phyloP scores from a whole-genome alignment of 2,888 invertebrate genomes.

The Pilophorus perplexus region DNA sequence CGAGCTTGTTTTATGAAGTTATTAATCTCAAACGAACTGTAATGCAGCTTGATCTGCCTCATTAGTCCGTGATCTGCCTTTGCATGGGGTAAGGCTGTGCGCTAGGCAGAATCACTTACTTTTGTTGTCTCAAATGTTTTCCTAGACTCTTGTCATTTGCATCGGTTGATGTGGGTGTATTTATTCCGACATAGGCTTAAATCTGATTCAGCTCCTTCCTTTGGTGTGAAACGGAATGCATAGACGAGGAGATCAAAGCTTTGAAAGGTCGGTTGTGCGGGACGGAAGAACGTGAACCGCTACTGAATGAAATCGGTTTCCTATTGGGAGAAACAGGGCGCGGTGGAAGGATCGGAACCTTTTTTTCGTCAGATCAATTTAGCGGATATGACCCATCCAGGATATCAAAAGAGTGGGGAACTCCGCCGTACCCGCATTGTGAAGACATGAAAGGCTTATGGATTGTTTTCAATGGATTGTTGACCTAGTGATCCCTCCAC shows the following conservation, averaged over 20 bases:
- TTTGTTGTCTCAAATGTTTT: neutral
- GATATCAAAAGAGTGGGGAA: neutral
- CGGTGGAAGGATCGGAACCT: neutral
- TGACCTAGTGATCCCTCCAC: conserved; percentile 11
- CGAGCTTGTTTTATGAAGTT: no score
- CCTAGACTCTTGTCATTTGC: neutral
- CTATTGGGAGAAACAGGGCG: neutral
- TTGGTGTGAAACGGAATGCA: neutral
- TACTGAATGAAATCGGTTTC: conserved; percentile 1
- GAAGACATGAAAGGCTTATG: conserved; percentile 1
- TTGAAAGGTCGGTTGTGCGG: no score
- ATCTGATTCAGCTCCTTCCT: no score
- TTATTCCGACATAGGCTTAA: no score
- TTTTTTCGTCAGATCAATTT: neutral
- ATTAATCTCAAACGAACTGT: no score
- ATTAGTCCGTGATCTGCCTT: no score
- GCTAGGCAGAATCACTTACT: neutral
- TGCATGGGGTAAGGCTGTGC: no score
- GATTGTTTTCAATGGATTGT: conserved; percentile 20
- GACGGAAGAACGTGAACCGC: neutral
- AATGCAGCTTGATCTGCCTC: no score
- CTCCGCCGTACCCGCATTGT: neutral
- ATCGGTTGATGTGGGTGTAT: no score
- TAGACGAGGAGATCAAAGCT: neutral
- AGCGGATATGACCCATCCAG: neutral